Evolutionary conservation across 2,888 invertebrate genomes (phyloP), one percentile per base, ranked within the genome.

Genomic region (Acanthacorydalis orientalis): DNA sequence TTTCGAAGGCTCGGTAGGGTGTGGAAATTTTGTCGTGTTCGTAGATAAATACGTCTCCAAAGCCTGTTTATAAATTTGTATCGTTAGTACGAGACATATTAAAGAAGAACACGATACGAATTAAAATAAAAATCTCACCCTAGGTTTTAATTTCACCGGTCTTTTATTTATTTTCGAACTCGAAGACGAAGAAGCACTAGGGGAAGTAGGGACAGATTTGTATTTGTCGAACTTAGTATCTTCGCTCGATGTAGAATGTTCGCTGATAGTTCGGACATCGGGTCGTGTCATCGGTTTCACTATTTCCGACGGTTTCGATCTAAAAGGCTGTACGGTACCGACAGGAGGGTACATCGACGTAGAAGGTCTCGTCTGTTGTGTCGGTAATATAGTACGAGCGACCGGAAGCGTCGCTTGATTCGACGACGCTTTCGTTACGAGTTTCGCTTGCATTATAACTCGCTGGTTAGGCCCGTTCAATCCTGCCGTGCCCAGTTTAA

Each of bases 401-500:
- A 39, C 31, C 7, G 48, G 33, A 10, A 48, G 14, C 37, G 53
- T 16, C 39, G 51, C 52, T 37, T 52, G 52, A 23, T 45, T 49
- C 10, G 47, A 43, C 15, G 51, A 72, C 6, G 77, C 70, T 57
- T 78, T 77, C 1, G 77, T 78, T 9, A 78, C 77, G 10, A 78
- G 59, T 46, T 78, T 77, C 0, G 78, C 78, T 52, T 75, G 71
- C 68, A 78, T 73, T n/a, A 72, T 62, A 31, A 78, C 77, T 51
- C 74, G 67, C 48, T 77, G 77, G 57, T 77, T 76, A 1, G 76
- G 74, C 4, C 76, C 76, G 38, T 70, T 72, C 1, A 73, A 71
- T 2, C 78, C 77, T 55, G 78, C 75, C 0, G 77, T 73, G 1
- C 76, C 78, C 35, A 79, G 57, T 57, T 78, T 78, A 1, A 78